Conservation (phyloP, 2,797 vertebrate genomes). For the Dicrostonyx torquatus region DNA sequence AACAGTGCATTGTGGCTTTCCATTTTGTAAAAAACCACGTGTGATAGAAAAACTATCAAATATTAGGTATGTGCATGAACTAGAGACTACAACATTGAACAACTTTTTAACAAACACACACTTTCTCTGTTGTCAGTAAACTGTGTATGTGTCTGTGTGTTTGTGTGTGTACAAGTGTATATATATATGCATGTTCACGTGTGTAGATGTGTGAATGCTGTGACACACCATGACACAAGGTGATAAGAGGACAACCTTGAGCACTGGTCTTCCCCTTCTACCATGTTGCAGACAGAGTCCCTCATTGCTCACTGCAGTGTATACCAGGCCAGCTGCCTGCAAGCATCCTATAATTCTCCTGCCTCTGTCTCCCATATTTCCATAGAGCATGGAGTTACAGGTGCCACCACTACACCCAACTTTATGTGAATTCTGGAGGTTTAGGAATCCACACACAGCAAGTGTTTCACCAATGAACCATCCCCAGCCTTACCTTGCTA, state of each 20-base stretch:
- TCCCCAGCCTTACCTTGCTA: background rate
- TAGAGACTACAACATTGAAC: background rate
- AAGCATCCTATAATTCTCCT: no score
- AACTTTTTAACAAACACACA: background rate
- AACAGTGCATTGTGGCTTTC: slow-evolving; percentile 79
- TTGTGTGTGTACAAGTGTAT: background rate
- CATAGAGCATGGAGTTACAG: background rate
- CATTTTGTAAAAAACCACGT: slow-evolving; percentile 56
- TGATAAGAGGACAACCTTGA: background rate
- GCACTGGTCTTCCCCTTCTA: background rate
- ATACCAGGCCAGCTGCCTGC: no score
- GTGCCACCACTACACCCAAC: no score
- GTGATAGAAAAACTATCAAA: slow-evolving; percentile 83
- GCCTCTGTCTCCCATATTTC: background rate
- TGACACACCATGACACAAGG: background rate
- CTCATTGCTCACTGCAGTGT: background rate
- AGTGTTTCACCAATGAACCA: background rate
- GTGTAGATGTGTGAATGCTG: background rate
- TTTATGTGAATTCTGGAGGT: background rate
- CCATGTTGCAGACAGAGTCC: background rate
- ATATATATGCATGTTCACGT: background rate
- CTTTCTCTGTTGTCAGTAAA: background rate
- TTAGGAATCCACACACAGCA: background rate
- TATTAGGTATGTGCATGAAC: slow-evolving; percentile 82
- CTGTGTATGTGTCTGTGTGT: no score